Conservation (phyloP, 2,797 vertebrate genomes). For the Menidia menidia region DNA sequence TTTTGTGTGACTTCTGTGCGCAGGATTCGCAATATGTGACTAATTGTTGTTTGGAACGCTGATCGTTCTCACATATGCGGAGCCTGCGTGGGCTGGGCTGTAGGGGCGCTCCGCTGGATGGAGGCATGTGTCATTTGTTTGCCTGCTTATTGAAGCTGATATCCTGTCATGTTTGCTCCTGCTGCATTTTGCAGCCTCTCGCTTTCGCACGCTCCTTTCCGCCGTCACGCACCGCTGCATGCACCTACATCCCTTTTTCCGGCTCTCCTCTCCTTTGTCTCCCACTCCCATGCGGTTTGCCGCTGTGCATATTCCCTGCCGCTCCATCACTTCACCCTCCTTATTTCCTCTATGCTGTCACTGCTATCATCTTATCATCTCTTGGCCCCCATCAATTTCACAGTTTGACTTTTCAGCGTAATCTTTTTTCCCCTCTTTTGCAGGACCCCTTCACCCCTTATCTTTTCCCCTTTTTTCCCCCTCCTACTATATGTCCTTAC, state of each 20-base stretch:
- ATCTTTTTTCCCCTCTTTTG: constrained; percentile 18
- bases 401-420: constrained; percentile 35
- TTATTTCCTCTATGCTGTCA: constrained; percentile 17
- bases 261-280: constrained; percentile 61
- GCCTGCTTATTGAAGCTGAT: constrained; percentile 56
- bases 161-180: constrained; percentile 60
- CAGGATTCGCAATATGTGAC: constrained; percentile 18
- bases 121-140: constrained; percentile 53
- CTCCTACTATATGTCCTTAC: background rate
- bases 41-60: constrained; percentile 39
- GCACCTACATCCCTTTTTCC: constrained; percentile 57
- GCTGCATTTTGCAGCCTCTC: constrained; percentile 44
- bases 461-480: constrained; percentile 3
- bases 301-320: constrained; percentile 20
- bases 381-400: constrained; percentile 17
- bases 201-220: constrained; percentile 48
- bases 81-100: constrained; percentile 27
- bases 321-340: constrained; percentile 21
- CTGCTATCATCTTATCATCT: constrained; percentile 10
- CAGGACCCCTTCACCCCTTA: background rate
- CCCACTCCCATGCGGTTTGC: constrained; percentile 23
- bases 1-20: constrained; percentile 4
- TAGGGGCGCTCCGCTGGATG: constrained; percentile 28
- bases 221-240: constrained; percentile 52
- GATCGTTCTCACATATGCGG: constrained; percentile 41